phyloP scores from a whole-genome alignment of 1,140 invertebrate genomes.

The Ectropis grisescens region DNA sequence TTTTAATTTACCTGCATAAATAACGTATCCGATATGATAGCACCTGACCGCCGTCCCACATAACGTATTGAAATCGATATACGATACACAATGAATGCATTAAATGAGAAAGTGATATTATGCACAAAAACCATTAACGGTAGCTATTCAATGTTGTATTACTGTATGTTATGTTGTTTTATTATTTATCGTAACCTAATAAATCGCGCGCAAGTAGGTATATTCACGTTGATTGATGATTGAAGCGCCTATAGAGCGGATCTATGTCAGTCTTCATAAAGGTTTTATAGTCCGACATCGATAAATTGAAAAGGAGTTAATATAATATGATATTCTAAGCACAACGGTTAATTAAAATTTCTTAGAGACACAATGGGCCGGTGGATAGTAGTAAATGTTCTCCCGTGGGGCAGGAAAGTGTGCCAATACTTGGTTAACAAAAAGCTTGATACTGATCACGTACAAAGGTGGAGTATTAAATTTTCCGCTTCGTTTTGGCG shows the following conservation, averaged over 20 bases:
- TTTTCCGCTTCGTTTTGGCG: slow-evolving; percentile 55
- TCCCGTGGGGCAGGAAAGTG: slow-evolving; percentile 37
- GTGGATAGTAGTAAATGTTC: slow-evolving; percentile 8
- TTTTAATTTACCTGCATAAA: no score
- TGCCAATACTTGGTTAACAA: slow-evolving; percentile 29
- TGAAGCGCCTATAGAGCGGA: slow-evolving; percentile 5
- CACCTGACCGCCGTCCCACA: no score
- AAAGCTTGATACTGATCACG: slow-evolving; percentile 52
- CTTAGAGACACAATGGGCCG: slow-evolving; percentile 15
- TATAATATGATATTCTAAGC: slow-evolving; percentile 11
- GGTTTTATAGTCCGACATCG: slow-evolving; percentile 4
- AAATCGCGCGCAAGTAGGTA: no score
- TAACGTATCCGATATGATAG: no score
- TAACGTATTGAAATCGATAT: no score
- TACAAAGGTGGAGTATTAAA: slow-evolving; percentile 53
- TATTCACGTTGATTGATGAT: slow-evolving; percentile 12
- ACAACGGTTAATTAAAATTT: slow-evolving; percentile 17
- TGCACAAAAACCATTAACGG: no score
- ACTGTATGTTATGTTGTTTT: no score
- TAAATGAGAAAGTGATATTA: no score
- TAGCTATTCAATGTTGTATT: no score
- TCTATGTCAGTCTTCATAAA: slow-evolving; percentile 8
- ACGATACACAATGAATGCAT: no score
- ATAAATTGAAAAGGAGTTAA: slow-evolving; percentile 5
- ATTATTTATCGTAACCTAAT: no score